These are phyloP conservation scores for Malurus splendens DNA, from an alignment of 2,797 vertebrate species.

Conservation along the genomic window DNA sequence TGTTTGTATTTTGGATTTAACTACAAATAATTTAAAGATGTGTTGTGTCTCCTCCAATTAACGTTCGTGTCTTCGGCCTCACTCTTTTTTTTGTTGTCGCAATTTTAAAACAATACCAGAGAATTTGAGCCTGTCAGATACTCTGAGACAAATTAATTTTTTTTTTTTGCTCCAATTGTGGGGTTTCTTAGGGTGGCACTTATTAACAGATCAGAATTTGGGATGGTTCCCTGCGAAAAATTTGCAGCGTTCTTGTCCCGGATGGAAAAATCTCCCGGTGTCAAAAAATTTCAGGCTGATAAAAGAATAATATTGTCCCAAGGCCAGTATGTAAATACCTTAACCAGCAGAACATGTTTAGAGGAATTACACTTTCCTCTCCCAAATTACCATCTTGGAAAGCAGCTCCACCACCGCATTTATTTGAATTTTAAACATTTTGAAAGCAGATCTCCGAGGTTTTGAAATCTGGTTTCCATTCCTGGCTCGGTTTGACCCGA, in stretches of 20 bases:
- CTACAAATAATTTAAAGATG: slow-evolving; percentile 69
- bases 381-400: slow-evolving; percentile 29
- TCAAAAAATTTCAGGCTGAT: not conserved
- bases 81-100: not conserved
- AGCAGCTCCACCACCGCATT: slow-evolving; percentile 1
- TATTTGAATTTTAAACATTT: slow-evolving; percentile 35
- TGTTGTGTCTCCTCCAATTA: slow-evolving; percentile 62
- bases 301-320: slow-evolving; percentile 37
- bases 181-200: not conserved
- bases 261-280: not conserved
- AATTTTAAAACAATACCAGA: not conserved
- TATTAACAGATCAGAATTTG: not conserved
- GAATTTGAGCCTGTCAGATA: not conserved
- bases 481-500: slow-evolving; percentile 7
- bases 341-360: slow-evolving; percentile 29
- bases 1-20: slow-evolving; percentile 44
- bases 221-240: not conserved
- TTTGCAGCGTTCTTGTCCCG: not conserved
- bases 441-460: slow-evolving; percentile 5
- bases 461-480: slow-evolving; percentile 42
- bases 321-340: slow-evolving; percentile 39
- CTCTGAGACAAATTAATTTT: not conserved
- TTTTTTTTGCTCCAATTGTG: not conserved
- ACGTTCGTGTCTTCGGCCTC: not conserved
- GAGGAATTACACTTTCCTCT: slow-evolving; percentile 38